Evolutionary conservation across 2,113 vertebrate genomes (phyloP).

Genomic region (Halcyon malimbica): DNA sequence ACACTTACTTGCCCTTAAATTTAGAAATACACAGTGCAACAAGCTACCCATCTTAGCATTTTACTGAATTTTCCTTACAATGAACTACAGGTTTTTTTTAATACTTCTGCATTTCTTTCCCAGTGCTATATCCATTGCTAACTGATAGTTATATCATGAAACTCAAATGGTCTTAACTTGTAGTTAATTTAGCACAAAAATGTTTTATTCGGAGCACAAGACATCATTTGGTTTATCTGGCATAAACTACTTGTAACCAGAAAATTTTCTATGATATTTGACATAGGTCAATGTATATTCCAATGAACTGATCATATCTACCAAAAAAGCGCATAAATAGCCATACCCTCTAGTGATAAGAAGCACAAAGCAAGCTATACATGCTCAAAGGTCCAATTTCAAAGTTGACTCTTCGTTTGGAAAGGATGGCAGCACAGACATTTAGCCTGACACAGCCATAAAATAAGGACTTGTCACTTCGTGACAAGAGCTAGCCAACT

Average conservation of each 20-base stretch:
- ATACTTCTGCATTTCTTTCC: not conserved
- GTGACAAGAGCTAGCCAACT: not conserved
- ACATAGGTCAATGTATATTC: not conserved
- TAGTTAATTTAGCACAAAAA: not conserved
- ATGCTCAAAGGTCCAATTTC: not conserved
- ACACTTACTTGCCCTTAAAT: not conserved
- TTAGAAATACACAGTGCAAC: not conserved
- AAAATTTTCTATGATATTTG: not conserved
- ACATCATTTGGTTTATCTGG: not conserved
- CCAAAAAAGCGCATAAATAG: not conserved
- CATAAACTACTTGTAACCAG: not conserved
- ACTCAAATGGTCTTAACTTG: not conserved
- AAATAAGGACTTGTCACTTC: conserved; percentile 12
- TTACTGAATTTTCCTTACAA: not conserved
- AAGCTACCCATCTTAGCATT: not conserved
- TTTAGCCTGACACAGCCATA: not conserved
- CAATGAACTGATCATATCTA: not conserved
- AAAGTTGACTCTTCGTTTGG: not conserved
- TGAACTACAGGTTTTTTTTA: not conserved
- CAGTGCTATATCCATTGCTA: not conserved
- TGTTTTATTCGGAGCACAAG: not conserved
- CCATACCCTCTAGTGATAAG: not conserved
- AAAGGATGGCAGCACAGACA: not conserved
- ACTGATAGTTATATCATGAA: not conserved
- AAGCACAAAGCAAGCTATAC: not conserved